Conservation (phyloP, 37 sponge, comb jelly and placozoan genomes). For the Chondrilla cf. caribensis region DNA sequence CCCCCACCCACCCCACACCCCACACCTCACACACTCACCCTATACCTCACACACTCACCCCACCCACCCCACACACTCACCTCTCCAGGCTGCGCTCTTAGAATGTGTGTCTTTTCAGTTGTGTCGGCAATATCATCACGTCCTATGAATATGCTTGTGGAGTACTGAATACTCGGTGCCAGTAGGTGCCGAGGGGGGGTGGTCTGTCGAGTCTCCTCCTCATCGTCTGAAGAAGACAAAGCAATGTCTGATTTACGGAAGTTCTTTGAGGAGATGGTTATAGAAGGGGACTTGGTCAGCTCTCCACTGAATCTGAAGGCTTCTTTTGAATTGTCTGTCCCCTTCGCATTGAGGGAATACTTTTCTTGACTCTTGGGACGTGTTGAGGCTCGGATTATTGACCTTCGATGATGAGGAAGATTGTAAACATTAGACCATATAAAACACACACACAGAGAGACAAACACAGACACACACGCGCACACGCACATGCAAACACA, state of each 20-base stretch:
- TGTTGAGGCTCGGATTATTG: neutral
- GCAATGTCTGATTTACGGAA: neutral
- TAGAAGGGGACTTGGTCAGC: neutral
- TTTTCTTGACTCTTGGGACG: no score
- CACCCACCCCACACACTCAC: no score
- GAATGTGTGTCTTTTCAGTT: slow-evolving; percentile 1
- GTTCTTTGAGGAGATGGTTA: neutral
- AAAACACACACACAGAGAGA: no score
- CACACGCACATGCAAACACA: no score
- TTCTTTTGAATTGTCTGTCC: neutral
- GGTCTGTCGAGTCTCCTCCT: neutral
- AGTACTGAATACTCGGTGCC: neutral
- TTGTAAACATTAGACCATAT: no score
- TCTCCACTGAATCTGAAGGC: no score
- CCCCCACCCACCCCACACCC: no score
- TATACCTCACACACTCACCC: no score
- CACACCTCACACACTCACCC: no score
- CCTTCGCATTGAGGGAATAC: neutral
- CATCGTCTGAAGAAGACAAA: slow-evolving; percentile 15
- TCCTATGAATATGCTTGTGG: neutral
- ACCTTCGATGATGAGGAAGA: neutral
- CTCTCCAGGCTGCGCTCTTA: neutral
- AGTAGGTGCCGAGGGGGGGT: neutral
- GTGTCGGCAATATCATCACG: neutral
- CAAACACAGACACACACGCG: no score